Base-by-base conservation (phyloP, 35 echinoderm and acorn worm species). In the Apostichopus parvimensis region DNA sequence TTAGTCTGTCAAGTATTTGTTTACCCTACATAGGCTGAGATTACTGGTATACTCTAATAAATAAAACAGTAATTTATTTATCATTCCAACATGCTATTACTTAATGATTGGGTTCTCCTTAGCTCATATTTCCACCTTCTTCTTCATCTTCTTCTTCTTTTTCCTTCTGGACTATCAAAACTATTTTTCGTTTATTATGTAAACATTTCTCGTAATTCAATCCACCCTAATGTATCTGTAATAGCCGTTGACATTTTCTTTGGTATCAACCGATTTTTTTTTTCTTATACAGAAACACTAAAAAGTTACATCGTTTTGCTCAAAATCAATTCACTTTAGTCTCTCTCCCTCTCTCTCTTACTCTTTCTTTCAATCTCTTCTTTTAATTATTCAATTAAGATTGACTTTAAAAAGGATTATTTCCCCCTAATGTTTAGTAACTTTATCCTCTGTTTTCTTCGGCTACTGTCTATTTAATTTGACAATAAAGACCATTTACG, bases 341-440 rank as follows among this genome's bases (percentile, higher is more conserved):
- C 6, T 18, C 34, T 45, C 34, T 4, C 34, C 3, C 34, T 4
- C 34, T 4, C 34, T 45, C 34, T 45, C 34, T 45, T 45, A 45
- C 8, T 61, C 58, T 9, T 61, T 61, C 12, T 28, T 28, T 28
- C 26, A 28, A 28, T 28, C 26, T 28, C 26, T 9, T 12, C 0
- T 61, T 61, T 61, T 61, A 9, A 61, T 9, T 61, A 61, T 61
- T 61, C 58, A 61, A 61, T 61, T 61, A 61, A 61, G 58, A 61
- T 61, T 12, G 58, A 61, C 58, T 61, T 61, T 9, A 61, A 61
- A 61, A 61, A 12, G 58, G 12, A 9, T 61, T 9, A 8, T 61
- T 61, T 61, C 58, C 58, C 58, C 58, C 58, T 61, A 61, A 58
- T 84, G 81, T 84, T 84, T 84, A 60, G 81, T 58, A 84, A 84